These are phyloP conservation scores for Pyxicephalus adspersus DNA, from an alignment of 2,113 vertebrate genomes.

Conservation along the genomic window DNA sequence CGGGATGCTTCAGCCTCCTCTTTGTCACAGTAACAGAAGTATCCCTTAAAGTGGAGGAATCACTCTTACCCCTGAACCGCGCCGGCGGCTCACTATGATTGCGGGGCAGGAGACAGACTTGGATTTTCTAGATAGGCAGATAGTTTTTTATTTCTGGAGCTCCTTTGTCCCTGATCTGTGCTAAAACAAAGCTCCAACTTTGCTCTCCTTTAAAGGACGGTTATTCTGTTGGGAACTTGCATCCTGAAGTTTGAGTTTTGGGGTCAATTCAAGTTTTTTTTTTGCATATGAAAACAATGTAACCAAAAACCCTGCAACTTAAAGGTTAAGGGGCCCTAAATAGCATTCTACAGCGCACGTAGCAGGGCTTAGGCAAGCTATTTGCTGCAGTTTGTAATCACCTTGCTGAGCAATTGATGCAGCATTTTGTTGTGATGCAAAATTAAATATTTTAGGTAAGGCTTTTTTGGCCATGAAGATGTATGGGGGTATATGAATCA, in stretches of 20 bases:
- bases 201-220: background rate
- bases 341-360: too few relatives aligned
- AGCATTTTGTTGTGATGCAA: too few relatives aligned
- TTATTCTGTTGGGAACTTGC: background rate
- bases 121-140: conserved; percentile 23
- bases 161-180: conserved; percentile 8
- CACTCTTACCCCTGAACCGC: conserved; percentile 29
- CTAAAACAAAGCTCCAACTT: background rate
- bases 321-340: too few relatives aligned
- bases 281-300: too few relatives aligned
- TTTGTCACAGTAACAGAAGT: conserved; percentile 36
- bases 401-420: too few relatives aligned
- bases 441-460: too few relatives aligned
- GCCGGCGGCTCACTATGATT: conserved; percentile 24
- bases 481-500: too few relatives aligned
- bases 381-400: too few relatives aligned
- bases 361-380: too few relatives aligned
- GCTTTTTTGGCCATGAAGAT: too few relatives aligned
- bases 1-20: conserved; percentile 40
- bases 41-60: conserved; percentile 29
- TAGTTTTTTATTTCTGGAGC: conserved; percentile 38
- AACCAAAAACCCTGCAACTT: too few relatives aligned
- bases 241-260: background rate
- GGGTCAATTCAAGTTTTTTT: too few relatives aligned
- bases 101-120: conserved; percentile 6